A percentile compares a stretch with the other conserved stretches of the same genome.
These are phyloP conservation scores for Drosophila hawaiiensis DNA, from an alignment of 2,888 invertebrate genomes.

Conservation along the genomic window DNA sequence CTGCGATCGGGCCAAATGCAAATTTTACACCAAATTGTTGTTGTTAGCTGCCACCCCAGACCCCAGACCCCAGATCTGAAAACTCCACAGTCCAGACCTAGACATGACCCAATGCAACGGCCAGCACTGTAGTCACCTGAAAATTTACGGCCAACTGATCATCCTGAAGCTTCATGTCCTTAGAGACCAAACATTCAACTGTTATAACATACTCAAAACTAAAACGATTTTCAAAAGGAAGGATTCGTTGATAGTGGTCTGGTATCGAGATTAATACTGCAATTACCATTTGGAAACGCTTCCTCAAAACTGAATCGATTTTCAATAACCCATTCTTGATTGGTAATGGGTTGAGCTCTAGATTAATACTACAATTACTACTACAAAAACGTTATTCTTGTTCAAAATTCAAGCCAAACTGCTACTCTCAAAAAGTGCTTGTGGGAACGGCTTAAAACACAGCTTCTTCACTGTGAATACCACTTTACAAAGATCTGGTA, in stretches of 20 bases:
- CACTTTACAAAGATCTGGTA: neutral
- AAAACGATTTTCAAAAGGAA: neutral
- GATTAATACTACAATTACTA: neutral
- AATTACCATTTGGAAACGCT: neutral
- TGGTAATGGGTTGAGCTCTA: no score
- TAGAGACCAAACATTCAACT: neutral
- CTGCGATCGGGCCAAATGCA: slow-evolving; percentile 69
- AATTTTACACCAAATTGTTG: slow-evolving; percentile 50
- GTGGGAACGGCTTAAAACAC: no score
- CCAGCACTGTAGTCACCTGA: slow-evolving; percentile 37
- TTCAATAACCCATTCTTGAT: neutral
- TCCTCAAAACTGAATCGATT: no score
- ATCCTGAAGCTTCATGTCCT: neutral
- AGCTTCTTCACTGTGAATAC: neutral
- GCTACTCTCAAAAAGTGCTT: neutral
- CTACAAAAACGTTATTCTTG: neutral
- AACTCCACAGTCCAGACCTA: neutral
- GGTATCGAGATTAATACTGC: neutral
- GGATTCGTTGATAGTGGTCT: neutral
- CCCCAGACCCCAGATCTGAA: slow-evolving; percentile 16
- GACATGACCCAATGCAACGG: slow-evolving; percentile 47
- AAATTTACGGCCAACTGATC: neutral
- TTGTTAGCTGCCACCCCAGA: slow-evolving; percentile 24
- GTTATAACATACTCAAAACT: no score
- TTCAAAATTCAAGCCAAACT: no score